Conservation (phyloP, 2,797 vertebrate genomes). For the Hipposideros larvatus region DNA sequence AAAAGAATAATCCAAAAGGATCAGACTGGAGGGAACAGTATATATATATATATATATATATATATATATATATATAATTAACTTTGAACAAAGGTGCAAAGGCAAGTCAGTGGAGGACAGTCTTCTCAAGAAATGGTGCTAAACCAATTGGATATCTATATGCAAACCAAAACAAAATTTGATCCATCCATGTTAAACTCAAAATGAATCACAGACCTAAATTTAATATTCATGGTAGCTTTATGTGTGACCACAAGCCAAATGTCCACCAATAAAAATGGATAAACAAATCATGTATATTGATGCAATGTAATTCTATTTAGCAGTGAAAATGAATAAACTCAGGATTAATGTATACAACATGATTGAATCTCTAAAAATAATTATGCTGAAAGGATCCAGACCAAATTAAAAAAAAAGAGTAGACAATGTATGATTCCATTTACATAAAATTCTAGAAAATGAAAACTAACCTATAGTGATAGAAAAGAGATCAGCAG, state of each 20-base stretch:
- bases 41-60: background rate
- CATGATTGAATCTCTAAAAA: background rate
- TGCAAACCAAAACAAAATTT: background rate
- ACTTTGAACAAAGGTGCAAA: background rate
- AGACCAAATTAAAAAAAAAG: background rate
- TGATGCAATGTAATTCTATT: background rate
- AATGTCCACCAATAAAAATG: background rate
- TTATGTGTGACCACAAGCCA: background rate
- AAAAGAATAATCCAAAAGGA: background rate
- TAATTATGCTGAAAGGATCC: background rate
- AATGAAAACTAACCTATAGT: background rate
- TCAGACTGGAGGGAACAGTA: background rate
- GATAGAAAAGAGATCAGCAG: background rate
- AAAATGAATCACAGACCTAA: background rate
- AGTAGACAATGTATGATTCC: background rate
- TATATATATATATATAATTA: background rate
- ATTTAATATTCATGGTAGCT: background rate
- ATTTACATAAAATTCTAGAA: background rate
- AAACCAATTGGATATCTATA: background rate
- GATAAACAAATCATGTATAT: background rate
- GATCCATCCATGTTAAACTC: background rate
- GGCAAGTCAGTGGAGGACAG: background rate
- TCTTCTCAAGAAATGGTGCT: background rate
- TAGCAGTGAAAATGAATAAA: background rate
- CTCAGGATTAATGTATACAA: background rate